Percentiles rank a stretch among this genome's conserved stretches.
Evolutionary conservation across 2,888 invertebrate species (phyloP).

Genomic region (Pristionchus exspectatus): DNA sequence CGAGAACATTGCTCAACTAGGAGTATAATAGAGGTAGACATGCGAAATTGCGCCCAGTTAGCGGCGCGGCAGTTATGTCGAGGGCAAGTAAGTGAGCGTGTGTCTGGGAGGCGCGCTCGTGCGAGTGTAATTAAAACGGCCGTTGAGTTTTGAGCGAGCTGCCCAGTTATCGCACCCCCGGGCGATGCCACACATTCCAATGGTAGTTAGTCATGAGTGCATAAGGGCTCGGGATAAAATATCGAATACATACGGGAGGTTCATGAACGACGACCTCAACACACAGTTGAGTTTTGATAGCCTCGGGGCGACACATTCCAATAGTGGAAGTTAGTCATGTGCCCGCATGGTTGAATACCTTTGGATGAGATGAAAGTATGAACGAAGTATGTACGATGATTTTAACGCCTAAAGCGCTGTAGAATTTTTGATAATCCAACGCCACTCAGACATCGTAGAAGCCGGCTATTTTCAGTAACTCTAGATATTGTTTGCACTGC

Average conservation of each 20-base stretch:
- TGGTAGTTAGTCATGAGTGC: background rate
- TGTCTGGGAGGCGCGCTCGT: background rate
- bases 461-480: no score
- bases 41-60: background rate
- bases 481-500: no score
- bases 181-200: background rate
- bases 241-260: no score
- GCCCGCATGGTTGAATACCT: background rate
- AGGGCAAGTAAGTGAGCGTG: background rate
- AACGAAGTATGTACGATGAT: background rate
- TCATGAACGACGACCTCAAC: no score
- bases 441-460: no score
- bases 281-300: background rate
- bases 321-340: background rate
- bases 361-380: background rate
- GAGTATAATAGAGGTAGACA: background rate
- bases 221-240: no score
- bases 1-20: background rate
- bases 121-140: constrained; percentile 8
- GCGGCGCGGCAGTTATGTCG: background rate
- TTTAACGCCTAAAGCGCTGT: background rate
- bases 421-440: background rate
- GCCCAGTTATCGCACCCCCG: background rate
- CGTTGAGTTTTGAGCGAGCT: background rate
- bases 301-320: background rate